Conservation (phyloP, 1,140 invertebrate species). For the Mamestra configurata region DNA sequence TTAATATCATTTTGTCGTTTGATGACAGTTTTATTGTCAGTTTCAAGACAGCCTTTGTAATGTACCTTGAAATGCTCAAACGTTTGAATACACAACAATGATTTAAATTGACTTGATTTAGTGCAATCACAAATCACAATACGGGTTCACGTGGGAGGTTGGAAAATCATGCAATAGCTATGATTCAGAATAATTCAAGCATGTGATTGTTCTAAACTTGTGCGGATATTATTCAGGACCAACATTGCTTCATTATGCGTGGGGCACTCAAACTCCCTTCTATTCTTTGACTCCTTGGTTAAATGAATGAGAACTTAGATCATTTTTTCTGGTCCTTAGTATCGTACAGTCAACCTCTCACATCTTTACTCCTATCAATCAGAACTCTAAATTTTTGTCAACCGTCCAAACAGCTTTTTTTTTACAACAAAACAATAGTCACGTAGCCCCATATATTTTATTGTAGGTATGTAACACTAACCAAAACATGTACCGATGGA, state of each 20-base stretch:
- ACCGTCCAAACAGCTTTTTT: constrained; percentile 6
- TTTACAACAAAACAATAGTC: constrained; percentile 26
- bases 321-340: background rate
- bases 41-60: constrained; percentile 23
- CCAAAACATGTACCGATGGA: constrained; percentile 13
- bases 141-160: constrained; percentile 24
- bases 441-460: constrained; percentile 20
- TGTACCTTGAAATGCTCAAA: constrained; percentile 11
- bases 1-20: constrained; percentile 25
- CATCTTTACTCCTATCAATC: background rate
- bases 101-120: constrained; percentile 39
- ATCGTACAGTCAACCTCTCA: background rate
- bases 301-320: background rate
- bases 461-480: constrained; percentile 30
- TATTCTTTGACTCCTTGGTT: background rate
- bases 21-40: constrained; percentile 36
- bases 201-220: constrained; percentile 33
- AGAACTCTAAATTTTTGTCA: background rate
- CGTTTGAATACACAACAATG: constrained; percentile 32
- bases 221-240: constrained; percentile 24
- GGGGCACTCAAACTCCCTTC: background rate
- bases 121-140: constrained; percentile 33
- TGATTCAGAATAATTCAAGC: constrained; percentile 27
- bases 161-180: constrained; percentile 36
- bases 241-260: constrained; percentile 15